phyloP scores from a whole-genome alignment of 2,888 invertebrate species.

The Operophtera brumata region DNA sequence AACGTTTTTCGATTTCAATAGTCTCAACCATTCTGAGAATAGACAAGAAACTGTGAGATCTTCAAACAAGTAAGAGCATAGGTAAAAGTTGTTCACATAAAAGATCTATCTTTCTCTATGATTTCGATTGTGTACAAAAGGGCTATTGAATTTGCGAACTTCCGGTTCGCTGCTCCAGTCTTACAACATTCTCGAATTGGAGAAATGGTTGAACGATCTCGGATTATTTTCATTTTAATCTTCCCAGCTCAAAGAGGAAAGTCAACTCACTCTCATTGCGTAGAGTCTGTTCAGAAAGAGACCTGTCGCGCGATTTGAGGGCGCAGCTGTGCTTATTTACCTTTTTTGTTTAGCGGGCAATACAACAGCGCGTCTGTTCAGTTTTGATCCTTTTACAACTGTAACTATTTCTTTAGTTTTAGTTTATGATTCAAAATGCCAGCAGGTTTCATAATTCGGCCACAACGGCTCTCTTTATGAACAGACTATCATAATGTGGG shows the following conservation, averaged over 20 bases:
- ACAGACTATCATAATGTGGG: too few species aligned
- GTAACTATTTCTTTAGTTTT: too few species aligned
- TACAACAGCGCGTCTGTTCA: too few species aligned
- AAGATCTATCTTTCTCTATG: conserved; percentile 26
- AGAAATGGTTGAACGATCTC: conserved; percentile 21
- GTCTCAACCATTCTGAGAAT: conserved; percentile 3
- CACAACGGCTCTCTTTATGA: too few species aligned
- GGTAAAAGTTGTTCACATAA: conserved; percentile 26
- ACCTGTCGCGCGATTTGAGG: too few species aligned
- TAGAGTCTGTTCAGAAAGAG: too few species aligned
- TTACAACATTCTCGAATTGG: conserved; percentile 21
- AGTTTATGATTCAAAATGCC: too few species aligned
- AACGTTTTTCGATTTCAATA: neutral
- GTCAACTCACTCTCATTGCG: neutral
- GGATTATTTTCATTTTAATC: conserved; percentile 34
- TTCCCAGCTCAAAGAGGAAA: conserved; percentile 28
- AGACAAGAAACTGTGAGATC: conserved; percentile 12
- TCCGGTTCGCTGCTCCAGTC: conserved; percentile 22
- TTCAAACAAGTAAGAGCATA: conserved; percentile 19
- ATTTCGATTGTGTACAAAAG: conserved; percentile 29
- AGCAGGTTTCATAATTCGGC: too few species aligned
- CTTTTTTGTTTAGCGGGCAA: too few species aligned
- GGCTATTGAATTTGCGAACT: conserved; percentile 30
- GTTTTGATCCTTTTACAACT: too few species aligned
- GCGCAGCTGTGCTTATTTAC: too few species aligned